A percentile compares a stretch with the other conserved stretches of the same genome.
Conservation (phyloP, 2,888 invertebrate genomes). For the Luperina nickerlii region DNA sequence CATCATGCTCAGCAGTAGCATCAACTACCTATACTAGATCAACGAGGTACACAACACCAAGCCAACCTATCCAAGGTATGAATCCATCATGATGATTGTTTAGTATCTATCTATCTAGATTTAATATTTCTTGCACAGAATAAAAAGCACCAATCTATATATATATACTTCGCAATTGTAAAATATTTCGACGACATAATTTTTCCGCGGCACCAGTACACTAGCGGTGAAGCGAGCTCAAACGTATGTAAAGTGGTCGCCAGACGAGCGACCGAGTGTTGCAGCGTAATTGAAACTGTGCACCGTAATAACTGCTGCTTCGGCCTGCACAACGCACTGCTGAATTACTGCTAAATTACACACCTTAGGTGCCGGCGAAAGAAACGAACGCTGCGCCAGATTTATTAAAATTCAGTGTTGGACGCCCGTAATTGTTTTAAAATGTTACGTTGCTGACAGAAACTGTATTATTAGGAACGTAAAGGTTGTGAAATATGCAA, state of each 20-base stretch:
- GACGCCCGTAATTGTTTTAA: conserved; percentile 59
- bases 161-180: background rate
- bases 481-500: conserved; percentile 28
- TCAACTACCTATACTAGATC: background rate
- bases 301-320: conserved; percentile 57
- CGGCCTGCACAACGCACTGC: conserved; percentile 59
- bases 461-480: conserved; percentile 53
- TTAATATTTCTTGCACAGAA: background rate
- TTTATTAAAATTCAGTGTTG: conserved; percentile 57
- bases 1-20: too few species aligned
- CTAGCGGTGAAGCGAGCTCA: conserved; percentile 33
- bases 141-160: background rate
- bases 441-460: conserved; percentile 47
- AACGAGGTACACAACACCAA: background rate
- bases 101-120: too few species aligned
- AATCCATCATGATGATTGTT: background rate
- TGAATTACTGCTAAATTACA: conserved; percentile 64
- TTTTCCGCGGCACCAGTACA: conserved; percentile 13
- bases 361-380: conserved; percentile 53
- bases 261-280: conserved; percentile 49
- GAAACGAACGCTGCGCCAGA: conserved; percentile 49
- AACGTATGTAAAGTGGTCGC: conserved; percentile 61
- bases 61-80: too few species aligned
- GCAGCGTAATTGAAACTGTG: conserved; percentile 66
- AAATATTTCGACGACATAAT: conserved; percentile 30